Conservation (phyloP, 2,888 invertebrate species). For the Acanthoscelides obtectus region DNA sequence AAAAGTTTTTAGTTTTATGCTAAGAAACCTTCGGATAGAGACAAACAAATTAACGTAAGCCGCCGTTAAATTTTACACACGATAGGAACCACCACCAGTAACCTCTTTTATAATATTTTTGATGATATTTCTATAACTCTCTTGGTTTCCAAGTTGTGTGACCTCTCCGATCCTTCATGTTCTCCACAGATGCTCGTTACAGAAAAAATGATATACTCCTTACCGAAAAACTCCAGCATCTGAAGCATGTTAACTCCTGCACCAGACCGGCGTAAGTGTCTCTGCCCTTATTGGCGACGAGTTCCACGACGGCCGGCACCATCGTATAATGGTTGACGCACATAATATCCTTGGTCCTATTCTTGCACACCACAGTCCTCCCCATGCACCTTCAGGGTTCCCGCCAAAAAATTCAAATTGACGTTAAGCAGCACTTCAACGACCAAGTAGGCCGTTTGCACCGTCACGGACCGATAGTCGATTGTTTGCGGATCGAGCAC, state of each 20-base stretch:
- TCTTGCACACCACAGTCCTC: not conserved
- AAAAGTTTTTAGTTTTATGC: too few species aligned
- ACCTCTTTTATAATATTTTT: too few species aligned
- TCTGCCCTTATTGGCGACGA: constrained; percentile 44
- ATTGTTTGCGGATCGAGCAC: not conserved
- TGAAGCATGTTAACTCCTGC: constrained; percentile 42
- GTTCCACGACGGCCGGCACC: constrained; percentile 46
- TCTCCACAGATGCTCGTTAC: too few species aligned
- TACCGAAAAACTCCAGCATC: constrained; percentile 43
- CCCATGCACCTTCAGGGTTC: not conserved
- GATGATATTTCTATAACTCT: too few species aligned
- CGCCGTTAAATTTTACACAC: too few species aligned
- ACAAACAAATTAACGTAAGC: too few species aligned
- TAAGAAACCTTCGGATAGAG: too few species aligned
- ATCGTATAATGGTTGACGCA: constrained; percentile 45
- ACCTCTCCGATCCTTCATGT: too few species aligned
- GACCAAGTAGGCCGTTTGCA: not conserved
- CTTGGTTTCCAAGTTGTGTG: too few species aligned
- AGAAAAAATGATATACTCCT: too few species aligned
- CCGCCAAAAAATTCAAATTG: not conserved
- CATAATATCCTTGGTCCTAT: constrained; percentile 30
- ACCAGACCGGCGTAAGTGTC: constrained; percentile 45
- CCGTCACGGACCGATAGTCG: not conserved
- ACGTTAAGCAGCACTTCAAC: not conserved
- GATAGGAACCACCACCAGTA: too few species aligned